Base-by-base conservation (phyloP, 2,797 vertebrate genomes). In the Periparus ater region DNA sequence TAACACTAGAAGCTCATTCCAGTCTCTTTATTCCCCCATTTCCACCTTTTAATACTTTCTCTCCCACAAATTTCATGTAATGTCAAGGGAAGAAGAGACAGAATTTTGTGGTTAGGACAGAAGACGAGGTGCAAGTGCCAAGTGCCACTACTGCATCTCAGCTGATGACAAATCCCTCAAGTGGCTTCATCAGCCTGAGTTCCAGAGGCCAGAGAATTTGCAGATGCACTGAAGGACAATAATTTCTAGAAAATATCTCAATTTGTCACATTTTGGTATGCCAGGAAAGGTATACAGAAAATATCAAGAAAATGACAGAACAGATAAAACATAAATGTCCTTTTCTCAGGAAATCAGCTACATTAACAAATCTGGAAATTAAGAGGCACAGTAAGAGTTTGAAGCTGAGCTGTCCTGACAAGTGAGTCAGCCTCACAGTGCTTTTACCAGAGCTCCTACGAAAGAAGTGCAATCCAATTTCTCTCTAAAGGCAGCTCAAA, bases 361-460 rank as follows among this genome's bases (percentile, higher is more conserved):
- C 40, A 78, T 61, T 68, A 90, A 91, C 62, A 66, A 78, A 84
- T 86, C 45, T 70, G 36, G 66, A 88, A 91, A 94, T 88, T 78
- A 88, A 40, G 54, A 80, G 34, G 79, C 88, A 88, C n/a, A 13
- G 57, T 21, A 80, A 40, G 44, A 72, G 54, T 86, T 93, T 96
- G 95, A 96, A 84, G 96, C 40, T 96, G 84, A 96, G 66, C 51
- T 86, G 55, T 44, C 66, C 83, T 96, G 96, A 96, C 95, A 96
- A 91, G 88, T 54, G 66, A 93, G 66, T 68, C 85, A 95, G 70
- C 54, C 70, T 88, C 60, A 72, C 15, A 70, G 51, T 50, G 73
- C 63, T 86, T 89, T 81, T 95, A 95, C 70, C 79, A 88, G 62
- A 84, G 51, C 62, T 95, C 79, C 82, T 67, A 80, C 58, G 51